Conservation (phyloP, 2,888 invertebrate species). For the Campoplex nolae region DNA sequence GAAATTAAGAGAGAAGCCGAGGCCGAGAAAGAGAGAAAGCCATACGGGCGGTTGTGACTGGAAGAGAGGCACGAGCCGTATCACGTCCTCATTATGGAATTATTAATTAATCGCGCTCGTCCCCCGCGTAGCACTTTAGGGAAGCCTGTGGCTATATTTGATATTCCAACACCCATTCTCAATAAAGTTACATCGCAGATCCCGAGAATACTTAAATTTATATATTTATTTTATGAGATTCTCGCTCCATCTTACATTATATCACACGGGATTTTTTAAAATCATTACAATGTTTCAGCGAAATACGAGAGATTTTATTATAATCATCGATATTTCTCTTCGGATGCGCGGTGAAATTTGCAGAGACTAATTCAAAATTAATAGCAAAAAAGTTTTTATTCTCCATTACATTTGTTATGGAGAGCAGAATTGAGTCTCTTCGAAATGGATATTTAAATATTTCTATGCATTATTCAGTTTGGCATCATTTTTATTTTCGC, state of each 20-base stretch:
- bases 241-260: not conserved
- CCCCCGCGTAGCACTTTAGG: constrained; percentile 18
- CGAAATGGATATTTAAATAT: not conserved
- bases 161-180: constrained; percentile 23
- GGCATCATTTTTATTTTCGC: not conserved
- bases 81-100: constrained; percentile 81
- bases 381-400: not conserved
- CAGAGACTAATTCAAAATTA: not conserved
- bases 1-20: constrained; percentile 48
- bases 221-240: not conserved
- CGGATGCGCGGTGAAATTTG: not conserved
- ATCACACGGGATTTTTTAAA: not conserved
- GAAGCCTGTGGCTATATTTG: constrained; percentile 31
- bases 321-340: not conserved
- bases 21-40: constrained; percentile 48
- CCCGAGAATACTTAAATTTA: not conserved
- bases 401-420: not conserved
- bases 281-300: not conserved
- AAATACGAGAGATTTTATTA: not conserved
- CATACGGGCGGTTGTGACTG: constrained; percentile 50
- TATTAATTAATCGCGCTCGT: constrained; percentile 80
- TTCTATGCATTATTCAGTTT: not conserved
- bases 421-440: not conserved
- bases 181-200: constrained; percentile 11
- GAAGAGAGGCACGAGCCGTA: constrained; percentile 70